Evolutionary conservation across 2,113 vertebrate genomes (phyloP).

Genomic region (Erpornis zantholeuca): DNA sequence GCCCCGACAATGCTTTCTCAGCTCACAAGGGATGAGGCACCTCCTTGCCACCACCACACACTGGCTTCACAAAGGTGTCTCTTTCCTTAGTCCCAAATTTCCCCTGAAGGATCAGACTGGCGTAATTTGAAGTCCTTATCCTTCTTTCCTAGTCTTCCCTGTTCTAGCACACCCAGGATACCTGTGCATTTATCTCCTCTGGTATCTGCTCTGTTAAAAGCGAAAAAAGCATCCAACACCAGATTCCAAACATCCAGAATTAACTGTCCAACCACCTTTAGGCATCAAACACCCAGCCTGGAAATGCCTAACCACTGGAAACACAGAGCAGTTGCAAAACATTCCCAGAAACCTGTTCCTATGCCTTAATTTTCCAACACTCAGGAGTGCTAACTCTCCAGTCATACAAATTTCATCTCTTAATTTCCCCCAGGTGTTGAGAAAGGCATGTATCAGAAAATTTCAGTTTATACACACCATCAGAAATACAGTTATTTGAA

Average conservation of each 20-base stretch:
- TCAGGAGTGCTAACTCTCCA: not conserved
- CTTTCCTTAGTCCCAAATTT: not conserved
- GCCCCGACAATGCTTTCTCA: not conserved
- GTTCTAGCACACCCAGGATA: not conserved
- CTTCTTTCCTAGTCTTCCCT: not conserved
- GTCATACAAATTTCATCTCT: not conserved
- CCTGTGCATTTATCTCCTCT: not conserved
- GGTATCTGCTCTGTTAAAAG: not conserved
- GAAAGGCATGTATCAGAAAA: not conserved
- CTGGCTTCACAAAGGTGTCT: not conserved
- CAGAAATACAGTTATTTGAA: not conserved
- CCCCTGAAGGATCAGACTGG: not conserved
- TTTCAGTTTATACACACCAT: not conserved
- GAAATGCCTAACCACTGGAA: not conserved
- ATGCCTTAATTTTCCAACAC: not conserved
- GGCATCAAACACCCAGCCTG: not conserved
- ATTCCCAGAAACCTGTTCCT: not conserved
- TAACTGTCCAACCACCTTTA: not conserved
- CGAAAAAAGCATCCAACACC: not conserved
- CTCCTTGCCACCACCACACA: not conserved
- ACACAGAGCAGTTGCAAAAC: not conserved
- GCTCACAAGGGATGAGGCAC: rapidly evolving
- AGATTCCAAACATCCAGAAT: not conserved
- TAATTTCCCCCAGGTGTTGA: not conserved
- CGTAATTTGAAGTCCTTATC: not conserved